Percentiles rank a stretch among this genome's conserved stretches.
phyloP scores from a whole-genome alignment of 2,113 vertebrate species.

The Ptyas mucosa region DNA sequence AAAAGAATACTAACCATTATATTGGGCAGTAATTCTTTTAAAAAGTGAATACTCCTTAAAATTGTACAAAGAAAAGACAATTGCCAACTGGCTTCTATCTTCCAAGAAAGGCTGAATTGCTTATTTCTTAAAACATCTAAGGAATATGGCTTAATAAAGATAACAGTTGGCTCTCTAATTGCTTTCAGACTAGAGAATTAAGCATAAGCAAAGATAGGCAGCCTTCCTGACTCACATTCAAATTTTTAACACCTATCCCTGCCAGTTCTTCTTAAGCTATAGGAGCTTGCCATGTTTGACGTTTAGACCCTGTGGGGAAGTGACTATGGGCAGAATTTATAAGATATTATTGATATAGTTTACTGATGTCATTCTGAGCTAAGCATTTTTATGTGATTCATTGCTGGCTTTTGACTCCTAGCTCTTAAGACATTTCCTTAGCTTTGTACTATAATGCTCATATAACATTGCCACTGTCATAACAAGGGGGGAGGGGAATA shows the following conservation, averaged over 20 bases:
- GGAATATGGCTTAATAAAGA: background rate
- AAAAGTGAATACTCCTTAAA: background rate
- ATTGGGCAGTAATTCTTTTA: background rate
- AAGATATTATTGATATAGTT: background rate
- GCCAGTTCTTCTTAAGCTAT: background rate
- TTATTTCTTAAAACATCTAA: background rate
- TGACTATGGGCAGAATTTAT: constrained; percentile 2
- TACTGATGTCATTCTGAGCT: background rate
- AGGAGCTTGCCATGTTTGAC: background rate
- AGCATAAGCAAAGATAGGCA: accelerated
- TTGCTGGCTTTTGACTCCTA: background rate
- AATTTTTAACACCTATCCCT: background rate
- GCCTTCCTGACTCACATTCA: background rate
- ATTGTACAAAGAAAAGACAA: background rate
- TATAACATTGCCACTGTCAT: background rate
- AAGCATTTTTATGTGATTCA: background rate
- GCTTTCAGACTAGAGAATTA: background rate
- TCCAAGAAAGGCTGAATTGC: background rate
- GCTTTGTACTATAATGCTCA: background rate
- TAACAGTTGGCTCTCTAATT: background rate
- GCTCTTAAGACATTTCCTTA: background rate
- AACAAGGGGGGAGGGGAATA: background rate
- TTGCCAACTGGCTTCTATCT: background rate
- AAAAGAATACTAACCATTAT: background rate
- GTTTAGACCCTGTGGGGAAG: background rate